Evolutionary conservation across 2,113 vertebrate genomes (phyloP).

Genomic region (Sclerurus mexicanus): DNA sequence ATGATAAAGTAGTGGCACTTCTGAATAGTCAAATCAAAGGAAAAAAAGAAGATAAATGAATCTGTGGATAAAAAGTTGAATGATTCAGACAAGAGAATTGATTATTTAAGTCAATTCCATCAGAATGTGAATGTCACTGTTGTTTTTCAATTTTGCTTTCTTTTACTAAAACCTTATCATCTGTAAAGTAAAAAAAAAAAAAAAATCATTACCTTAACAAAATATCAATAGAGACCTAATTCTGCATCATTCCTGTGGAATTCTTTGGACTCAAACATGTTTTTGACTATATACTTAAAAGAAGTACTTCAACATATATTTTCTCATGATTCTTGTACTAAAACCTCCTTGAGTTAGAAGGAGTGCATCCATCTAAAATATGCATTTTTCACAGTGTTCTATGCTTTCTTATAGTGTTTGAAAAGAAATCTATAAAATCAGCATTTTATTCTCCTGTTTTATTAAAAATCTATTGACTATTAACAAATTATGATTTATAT

Average conservation of each 20-base stretch:
- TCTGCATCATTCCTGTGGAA: background rate
- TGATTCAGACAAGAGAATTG: constrained; percentile 38
- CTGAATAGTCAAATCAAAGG: constrained; percentile 59
- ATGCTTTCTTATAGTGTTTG: background rate
- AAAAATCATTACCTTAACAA: background rate
- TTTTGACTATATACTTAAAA: background rate
- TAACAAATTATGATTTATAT: background rate
- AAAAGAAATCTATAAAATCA: background rate
- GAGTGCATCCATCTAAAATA: background rate
- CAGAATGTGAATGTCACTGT: constrained; percentile 36
- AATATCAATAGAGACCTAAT: background rate
- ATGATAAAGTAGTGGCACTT: constrained; percentile 17
- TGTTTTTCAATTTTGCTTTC: constrained; percentile 11
- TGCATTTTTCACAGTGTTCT: background rate
- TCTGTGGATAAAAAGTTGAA: constrained; percentile 43
- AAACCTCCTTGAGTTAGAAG: background rate
- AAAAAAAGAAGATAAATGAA: background rate
- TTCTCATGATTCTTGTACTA: background rate
- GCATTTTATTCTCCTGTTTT: background rate
- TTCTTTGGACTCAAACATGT: background rate
- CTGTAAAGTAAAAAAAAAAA: background rate
- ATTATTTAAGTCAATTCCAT: constrained; percentile 55
- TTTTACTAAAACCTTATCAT: background rate
- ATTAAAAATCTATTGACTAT: background rate
- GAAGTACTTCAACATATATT: background rate